These are phyloP conservation scores for Malaclemys terrapin DNA, from an alignment of 2,113 vertebrate species.

Conservation along the genomic window DNA sequence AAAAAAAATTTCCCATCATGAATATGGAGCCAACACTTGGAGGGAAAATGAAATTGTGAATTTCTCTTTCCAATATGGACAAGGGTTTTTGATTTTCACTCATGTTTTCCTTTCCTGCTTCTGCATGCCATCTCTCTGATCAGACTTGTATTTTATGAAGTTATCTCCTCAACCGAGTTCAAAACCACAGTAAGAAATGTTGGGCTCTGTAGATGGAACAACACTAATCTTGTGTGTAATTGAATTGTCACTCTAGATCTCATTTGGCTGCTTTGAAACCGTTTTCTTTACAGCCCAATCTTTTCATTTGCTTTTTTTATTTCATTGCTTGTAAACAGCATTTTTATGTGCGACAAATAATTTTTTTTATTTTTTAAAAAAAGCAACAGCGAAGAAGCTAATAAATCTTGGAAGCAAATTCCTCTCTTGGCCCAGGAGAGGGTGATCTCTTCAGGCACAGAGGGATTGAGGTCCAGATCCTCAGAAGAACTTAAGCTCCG, in stretches of 20 bases:
- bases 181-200: neutral
- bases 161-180: neutral
- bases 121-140: neutral
- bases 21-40: neutral
- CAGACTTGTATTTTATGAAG: conserved; percentile 22
- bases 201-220: neutral
- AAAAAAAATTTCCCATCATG: conserved; percentile 58
- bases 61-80: conserved; percentile 28
- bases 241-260: conserved; percentile 51
- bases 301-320: conserved; percentile 62
- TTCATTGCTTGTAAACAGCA: conserved; percentile 2
- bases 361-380: neutral
- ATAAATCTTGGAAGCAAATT: neutral
- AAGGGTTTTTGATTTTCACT: neutral
- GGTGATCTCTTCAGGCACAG: neutral
- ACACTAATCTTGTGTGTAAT: conserved; percentile 67
- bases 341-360: neutral
- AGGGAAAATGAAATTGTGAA: neutral
- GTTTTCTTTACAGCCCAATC: conserved; percentile 24
- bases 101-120: neutral
- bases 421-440: neutral
- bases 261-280: conserved; percentile 29
- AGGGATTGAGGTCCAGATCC: neutral
- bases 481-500: neutral
- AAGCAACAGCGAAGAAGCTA: neutral